Evolutionary conservation across 2,797 vertebrate genomes (phyloP).

Genomic region (Esox masquinongy): DNA sequence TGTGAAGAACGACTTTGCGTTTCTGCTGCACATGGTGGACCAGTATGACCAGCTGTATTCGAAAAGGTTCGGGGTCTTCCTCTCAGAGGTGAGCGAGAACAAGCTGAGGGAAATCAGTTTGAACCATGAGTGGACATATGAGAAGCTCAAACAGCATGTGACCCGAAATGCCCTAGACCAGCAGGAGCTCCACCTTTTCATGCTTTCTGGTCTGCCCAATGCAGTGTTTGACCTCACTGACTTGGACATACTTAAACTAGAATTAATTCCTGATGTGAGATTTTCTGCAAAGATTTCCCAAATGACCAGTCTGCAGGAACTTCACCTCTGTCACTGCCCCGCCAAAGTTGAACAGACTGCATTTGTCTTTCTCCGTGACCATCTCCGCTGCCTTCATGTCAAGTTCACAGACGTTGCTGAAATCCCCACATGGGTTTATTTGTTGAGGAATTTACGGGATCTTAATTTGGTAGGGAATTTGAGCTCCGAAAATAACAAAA

Average conservation of each 20-base stretch:
- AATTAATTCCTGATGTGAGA: slow-evolving; percentile 94
- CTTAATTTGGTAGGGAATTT: slow-evolving; percentile 91
- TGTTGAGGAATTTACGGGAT: slow-evolving; percentile 92
- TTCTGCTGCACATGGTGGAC: slow-evolving; percentile 98
- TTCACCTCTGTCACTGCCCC: slow-evolving; percentile 93
- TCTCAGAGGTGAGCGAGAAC: slow-evolving; percentile 97
- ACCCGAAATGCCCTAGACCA: slow-evolving; percentile 90
- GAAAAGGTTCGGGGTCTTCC: slow-evolving; percentile 93
- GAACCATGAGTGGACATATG: slow-evolving; percentile 97
- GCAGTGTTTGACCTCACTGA: slow-evolving; percentile 95
- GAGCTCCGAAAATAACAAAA: slow-evolving; percentile 97
- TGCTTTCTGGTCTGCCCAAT: slow-evolving; percentile 93
- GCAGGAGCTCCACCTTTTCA: slow-evolving; percentile 92
- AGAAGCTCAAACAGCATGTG: slow-evolving; percentile 90
- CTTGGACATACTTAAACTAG: slow-evolving; percentile 91
- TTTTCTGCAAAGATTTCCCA: slow-evolving; percentile 95
- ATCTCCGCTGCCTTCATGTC: slow-evolving; percentile 93
- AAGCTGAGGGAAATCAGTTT: slow-evolving; percentile 95
- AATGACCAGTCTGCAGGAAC: slow-evolving; percentile 93
- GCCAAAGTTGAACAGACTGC: slow-evolving; percentile 95
- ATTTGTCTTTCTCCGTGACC: slow-evolving; percentile 93
- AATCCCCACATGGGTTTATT: slow-evolving; percentile 94
- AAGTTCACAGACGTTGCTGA: slow-evolving; percentile 97
- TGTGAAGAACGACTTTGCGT: slow-evolving; percentile 98
- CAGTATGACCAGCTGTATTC: slow-evolving; percentile 97